Conservation (phyloP, 2,797 vertebrate genomes). For the Sciaenops ocellatus region DNA sequence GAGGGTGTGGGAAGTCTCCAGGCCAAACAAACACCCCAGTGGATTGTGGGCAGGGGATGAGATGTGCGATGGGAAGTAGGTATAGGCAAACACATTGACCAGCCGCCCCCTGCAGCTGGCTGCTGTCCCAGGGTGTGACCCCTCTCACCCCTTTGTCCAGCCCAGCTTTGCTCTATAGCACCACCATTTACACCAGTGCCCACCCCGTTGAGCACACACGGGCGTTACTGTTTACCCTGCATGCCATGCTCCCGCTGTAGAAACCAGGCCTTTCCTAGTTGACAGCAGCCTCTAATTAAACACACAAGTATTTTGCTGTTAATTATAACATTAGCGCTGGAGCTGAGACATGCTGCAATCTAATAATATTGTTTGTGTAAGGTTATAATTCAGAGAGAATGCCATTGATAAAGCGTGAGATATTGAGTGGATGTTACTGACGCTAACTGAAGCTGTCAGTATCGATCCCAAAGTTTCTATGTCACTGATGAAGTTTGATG, state of each 20-base stretch:
- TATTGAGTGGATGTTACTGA: neutral
- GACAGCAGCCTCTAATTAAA: slow-evolving; percentile 35
- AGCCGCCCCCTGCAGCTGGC: slow-evolving; percentile 66
- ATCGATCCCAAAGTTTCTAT: neutral
- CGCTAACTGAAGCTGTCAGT: neutral
- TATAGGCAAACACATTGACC: slow-evolving; percentile 50
- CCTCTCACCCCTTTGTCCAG: slow-evolving; percentile 44
- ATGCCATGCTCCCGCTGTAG: slow-evolving; percentile 36
- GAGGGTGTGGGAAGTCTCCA: slow-evolving; percentile 66
- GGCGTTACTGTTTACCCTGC: slow-evolving; percentile 66
- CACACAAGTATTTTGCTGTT: slow-evolving; percentile 8
- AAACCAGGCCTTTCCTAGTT: slow-evolving; percentile 31
- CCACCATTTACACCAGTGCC: slow-evolving; percentile 19
- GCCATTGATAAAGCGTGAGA: neutral
- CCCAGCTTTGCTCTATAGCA: slow-evolving; percentile 23
- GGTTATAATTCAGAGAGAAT: slow-evolving; percentile 28
- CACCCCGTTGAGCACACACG: slow-evolving; percentile 55
- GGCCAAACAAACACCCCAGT: slow-evolving; percentile 64
- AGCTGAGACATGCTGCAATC: slow-evolving; percentile 4
- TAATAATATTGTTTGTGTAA: slow-evolving; percentile 20
- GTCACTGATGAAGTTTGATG: neutral
- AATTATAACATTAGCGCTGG: slow-evolving; percentile 18
- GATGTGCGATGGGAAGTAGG: slow-evolving; percentile 45
- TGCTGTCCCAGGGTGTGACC: slow-evolving; percentile 75
- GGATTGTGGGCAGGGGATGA: slow-evolving; percentile 51